Conservation (phyloP, 2,888 invertebrate species). For the Meliscaeva auricollis region DNA sequence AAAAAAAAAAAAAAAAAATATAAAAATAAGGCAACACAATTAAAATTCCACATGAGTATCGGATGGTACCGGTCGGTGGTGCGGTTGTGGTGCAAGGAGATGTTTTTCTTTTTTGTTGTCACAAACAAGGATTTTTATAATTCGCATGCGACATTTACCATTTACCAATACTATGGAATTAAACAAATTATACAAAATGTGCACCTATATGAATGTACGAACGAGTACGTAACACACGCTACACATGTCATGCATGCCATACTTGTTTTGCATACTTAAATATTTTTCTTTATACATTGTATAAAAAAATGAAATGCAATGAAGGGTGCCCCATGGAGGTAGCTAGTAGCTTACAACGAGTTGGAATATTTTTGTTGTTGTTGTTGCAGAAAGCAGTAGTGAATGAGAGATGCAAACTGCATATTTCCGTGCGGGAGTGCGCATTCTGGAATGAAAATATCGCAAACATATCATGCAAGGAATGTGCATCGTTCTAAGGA, state of each 20-base stretch:
- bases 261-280: constrained; percentile 72
- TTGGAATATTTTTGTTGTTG: constrained; percentile 4
- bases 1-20: constrained; percentile 28
- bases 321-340: constrained; percentile 35
- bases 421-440: constrained; percentile 25
- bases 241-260: constrained; percentile 65
- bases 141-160: constrained; percentile 62
- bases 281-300: constrained; percentile 6
- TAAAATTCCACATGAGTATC: constrained; percentile 65
- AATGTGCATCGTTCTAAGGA: constrained; percentile 47
- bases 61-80: constrained; percentile 1
- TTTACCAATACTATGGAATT: constrained; percentile 50
- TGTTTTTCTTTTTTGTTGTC: constrained; percentile 5
- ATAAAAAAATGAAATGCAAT: background rate
- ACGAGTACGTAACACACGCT: background rate
- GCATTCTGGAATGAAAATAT: constrained; percentile 55
- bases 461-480: constrained; percentile 45
- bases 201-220: background rate
- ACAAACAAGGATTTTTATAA: constrained; percentile 59
- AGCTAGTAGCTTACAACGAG: background rate
- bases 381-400: constrained; percentile 29
- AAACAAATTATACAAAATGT: constrained; percentile 68
- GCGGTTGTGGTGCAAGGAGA: constrained; percentile 5
- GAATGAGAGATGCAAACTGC: background rate
- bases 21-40: constrained; percentile 65